Evolutionary conservation across 1,140 invertebrate genomes (phyloP), one percentile per base, ranked within the genome.

Genomic region (Pseudoatta argentina): DNA sequence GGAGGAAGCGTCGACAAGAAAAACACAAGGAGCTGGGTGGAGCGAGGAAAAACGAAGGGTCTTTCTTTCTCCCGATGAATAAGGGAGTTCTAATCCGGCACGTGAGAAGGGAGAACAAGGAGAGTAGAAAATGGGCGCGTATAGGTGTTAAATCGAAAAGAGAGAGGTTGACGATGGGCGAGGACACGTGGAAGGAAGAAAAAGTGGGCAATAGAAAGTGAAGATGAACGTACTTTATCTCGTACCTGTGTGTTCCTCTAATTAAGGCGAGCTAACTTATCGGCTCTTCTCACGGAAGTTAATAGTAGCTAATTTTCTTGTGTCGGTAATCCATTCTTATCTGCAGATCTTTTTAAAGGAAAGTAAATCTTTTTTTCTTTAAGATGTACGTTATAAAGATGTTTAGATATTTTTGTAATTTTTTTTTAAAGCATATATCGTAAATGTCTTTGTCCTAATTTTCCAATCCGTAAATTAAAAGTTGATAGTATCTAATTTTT

Each of bases 111-210:
- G 0, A 24, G n/a, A 21, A 39, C n/a, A 27, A 8, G 21, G 18
- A 30, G 18, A 3, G 7, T 5, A 18, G 16, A 16, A n/a, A 39
- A 34, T 18, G 34, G 21, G 34, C 21, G 57, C 14, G 39, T 72
- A 81, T 89, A 85, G 71, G 89, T 66, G 89, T 66, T 87, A 87
- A 87, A 90, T 87, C 81, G 88, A 88, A 85, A 87, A 73, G 64
- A 63, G 88, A 89, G 64, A 77, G 51, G 61, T 55, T 39, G 53
- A 72, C 57, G 16, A 85, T 72, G 63, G 79, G 55, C 63, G 55
- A 51, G 51, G 78, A 30, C 57, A 63, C 51, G 59, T 44, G 76
- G 53, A 86, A 75, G 55, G 75, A 78, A 85, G 69, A 27, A 55
- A 61, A 51, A 86, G 61, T 55, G 53, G 51, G 30, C 18, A 63